Conservation (phyloP, 2,888 invertebrate species). For the Troilus luridus region DNA sequence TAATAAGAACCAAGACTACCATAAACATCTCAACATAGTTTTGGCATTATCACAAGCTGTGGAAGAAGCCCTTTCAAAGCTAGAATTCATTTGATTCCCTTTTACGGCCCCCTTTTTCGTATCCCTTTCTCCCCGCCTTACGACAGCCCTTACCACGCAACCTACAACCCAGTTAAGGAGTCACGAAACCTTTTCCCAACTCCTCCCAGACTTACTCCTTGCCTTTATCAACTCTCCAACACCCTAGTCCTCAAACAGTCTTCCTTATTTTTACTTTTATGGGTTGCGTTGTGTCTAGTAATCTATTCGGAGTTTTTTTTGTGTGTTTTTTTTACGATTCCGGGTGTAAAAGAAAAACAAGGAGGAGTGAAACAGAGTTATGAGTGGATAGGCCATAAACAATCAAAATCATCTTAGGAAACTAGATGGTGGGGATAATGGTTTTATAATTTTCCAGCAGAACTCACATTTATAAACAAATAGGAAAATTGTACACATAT, state of each 20-base stretch:
- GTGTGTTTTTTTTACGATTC: background rate
- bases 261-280: background rate
- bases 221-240: background rate
- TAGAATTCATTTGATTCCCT: background rate
- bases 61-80: background rate
- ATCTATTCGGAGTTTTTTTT: background rate
- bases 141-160: background rate
- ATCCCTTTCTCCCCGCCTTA: background rate
- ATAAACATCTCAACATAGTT: background rate
- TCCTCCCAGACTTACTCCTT: background rate
- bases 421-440: background rate
- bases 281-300: background rate
- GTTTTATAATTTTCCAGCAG: too few relatives aligned
- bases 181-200: background rate
- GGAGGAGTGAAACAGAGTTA: background rate
- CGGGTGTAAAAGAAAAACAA: background rate
- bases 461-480: too few relatives aligned
- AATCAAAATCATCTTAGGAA: background rate
- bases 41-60: background rate
- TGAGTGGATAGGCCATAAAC: background rate
- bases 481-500: too few relatives aligned
- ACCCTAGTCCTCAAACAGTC: background rate
- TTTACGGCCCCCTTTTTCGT: background rate
- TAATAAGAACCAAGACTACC: background rate
- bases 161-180: constrained; percentile 16